These are phyloP conservation scores for Reticulitermes lucifugus DNA, from an alignment of 2,888 invertebrate species.

Conservation along the genomic window DNA sequence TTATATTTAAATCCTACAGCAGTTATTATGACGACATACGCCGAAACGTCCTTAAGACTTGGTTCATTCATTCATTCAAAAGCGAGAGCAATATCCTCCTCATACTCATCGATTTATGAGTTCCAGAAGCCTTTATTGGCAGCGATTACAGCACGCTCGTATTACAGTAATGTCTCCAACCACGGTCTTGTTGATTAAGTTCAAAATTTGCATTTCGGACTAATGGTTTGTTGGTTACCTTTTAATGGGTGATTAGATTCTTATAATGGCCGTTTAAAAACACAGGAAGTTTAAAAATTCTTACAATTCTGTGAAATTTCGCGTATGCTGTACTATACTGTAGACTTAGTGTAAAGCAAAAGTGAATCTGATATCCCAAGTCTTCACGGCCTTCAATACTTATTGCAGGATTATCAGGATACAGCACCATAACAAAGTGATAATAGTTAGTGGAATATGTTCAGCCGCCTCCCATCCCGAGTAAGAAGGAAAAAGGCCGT, in stretches of 20 bases:
- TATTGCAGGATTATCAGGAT: too few species aligned
- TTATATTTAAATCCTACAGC: too few species aligned
- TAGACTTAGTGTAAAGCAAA: too few species aligned
- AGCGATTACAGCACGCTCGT: constrained; percentile 9
- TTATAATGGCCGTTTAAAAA: constrained; percentile 22
- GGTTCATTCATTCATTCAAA: not conserved
- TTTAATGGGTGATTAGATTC: constrained; percentile 32
- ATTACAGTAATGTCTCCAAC: constrained; percentile 37
- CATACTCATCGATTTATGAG: constrained; percentile 34
- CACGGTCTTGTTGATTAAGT: constrained; percentile 37
- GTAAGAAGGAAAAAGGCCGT: too few species aligned
- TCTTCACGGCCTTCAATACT: too few species aligned
- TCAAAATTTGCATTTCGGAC: constrained; percentile 28
- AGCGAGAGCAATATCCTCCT: constrained; percentile 30
- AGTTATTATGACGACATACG: too few species aligned
- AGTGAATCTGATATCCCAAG: too few species aligned
- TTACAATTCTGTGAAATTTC: not conserved
- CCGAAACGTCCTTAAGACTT: not conserved
- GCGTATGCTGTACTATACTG: too few species aligned
- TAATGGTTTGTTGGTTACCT: constrained; percentile 33
- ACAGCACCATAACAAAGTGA: too few species aligned
- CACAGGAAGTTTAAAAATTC: constrained; percentile 13
- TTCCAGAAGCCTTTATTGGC: constrained; percentile 37
- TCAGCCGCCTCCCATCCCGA: too few species aligned
- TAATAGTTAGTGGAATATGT: too few species aligned